Conservation (phyloP, 1,140 invertebrate species). For the Lepidurus apus region DNA sequence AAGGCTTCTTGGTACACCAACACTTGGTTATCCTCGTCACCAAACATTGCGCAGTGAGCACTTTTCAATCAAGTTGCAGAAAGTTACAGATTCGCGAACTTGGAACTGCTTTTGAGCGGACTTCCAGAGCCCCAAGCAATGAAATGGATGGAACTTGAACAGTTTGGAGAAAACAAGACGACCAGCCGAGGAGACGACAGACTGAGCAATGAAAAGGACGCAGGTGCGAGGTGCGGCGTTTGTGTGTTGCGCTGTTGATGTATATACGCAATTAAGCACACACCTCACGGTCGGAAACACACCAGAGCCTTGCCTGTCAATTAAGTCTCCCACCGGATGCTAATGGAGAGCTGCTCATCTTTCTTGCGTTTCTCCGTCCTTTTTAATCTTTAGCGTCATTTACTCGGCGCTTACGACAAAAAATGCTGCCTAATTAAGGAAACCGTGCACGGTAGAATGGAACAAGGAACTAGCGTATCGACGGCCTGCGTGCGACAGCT, state of each 20-base stretch:
- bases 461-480: too few species aligned
- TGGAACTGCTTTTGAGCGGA: too few species aligned
- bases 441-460: too few species aligned
- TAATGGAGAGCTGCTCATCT: too few species aligned
- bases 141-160: not conserved
- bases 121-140: not conserved
- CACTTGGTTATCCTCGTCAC: not conserved
- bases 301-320: not conserved
- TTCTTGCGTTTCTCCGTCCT: too few species aligned
- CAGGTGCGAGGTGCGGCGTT: slow-evolving; percentile 16
- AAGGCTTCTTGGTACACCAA: not conserved
- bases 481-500: too few species aligned
- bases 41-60: not conserved
- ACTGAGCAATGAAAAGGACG: not conserved
- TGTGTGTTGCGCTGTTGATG: not conserved
- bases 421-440: too few species aligned
- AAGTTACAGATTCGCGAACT: too few species aligned
- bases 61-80: not conserved
- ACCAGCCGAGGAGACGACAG: not conserved
- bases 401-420: too few species aligned
- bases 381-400: too few species aligned
- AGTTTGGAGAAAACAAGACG: not conserved
- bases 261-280: not conserved
- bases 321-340: not conserved
- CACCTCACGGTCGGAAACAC: slow-evolving; percentile 13